Evolutionary conservation across 1,140 invertebrate species (phyloP).

Genomic region (Bombus sibiricus): DNA sequence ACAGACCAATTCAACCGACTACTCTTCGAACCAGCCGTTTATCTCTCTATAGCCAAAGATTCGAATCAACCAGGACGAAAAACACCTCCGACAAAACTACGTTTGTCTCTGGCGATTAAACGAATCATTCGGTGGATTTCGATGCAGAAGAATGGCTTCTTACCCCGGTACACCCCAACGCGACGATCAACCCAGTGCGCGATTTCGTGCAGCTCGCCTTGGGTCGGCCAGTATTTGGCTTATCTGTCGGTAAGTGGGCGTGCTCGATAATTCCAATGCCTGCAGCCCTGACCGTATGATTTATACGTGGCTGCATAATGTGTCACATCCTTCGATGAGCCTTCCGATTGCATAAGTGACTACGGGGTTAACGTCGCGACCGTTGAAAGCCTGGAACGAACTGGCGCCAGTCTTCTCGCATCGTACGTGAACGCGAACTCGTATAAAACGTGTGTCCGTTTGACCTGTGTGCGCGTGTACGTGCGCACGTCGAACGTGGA

Average conservation of each 20-base stretch:
- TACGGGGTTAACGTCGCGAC: slow-evolving; percentile 56
- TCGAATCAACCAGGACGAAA: accelerated
- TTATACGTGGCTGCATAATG: slow-evolving; percentile 58
- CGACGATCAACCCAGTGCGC: too few relatives aligned
- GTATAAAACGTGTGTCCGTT: background rate
- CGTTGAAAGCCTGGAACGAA: slow-evolving; percentile 45
- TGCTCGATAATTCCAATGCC: slow-evolving; percentile 52
- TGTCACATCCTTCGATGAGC: slow-evolving; percentile 57
- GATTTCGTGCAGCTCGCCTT: slow-evolving; percentile 15
- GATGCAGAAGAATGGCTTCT: background rate
- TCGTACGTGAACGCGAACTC: slow-evolving; percentile 3
- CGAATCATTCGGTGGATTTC: background rate
- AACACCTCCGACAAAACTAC: background rate
- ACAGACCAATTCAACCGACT: accelerated
- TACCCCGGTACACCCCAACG: accelerated
- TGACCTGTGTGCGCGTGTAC: background rate
- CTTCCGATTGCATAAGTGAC: slow-evolving; percentile 65
- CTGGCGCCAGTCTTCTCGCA: slow-evolving; percentile 54
- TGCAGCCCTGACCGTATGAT: slow-evolving; percentile 47
- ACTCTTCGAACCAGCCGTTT: too few relatives aligned
- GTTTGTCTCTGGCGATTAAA: background rate
- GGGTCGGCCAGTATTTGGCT: slow-evolving; percentile 30
- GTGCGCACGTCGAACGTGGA: background rate
- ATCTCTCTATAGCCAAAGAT: too few relatives aligned
- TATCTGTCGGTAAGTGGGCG: slow-evolving; percentile 50